Percentiles rank a stretch among this genome's conserved stretches.
These are phyloP conservation scores for Solenodon paradoxus DNA, from an alignment of 2,113 vertebrate genomes.

Conservation along the genomic window DNA sequence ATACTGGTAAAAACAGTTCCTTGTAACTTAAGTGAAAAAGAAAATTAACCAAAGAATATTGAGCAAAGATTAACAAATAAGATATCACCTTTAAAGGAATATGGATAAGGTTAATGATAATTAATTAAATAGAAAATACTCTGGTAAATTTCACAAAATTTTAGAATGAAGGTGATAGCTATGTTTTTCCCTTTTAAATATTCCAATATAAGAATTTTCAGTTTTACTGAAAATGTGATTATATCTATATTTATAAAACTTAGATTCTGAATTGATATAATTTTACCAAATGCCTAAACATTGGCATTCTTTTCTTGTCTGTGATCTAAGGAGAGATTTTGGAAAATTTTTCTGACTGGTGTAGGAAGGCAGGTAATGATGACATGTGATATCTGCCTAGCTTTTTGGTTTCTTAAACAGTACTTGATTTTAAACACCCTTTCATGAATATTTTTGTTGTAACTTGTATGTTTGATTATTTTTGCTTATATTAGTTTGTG, in stretches of 20 bases:
- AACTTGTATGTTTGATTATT: not conserved
- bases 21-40: conserved; percentile 3
- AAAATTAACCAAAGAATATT: conserved; percentile 15
- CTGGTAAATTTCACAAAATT: not conserved
- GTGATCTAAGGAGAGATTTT: not conserved
- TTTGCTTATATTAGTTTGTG: not conserved
- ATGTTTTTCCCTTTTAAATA: conserved; percentile 3
- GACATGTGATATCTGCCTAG: not conserved
- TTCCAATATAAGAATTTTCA: not conserved
- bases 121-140: conserved; percentile 26
- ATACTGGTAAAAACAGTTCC: not conserved
- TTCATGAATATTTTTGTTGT: not conserved
- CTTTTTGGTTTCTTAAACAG: not conserved
- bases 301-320: not conserved
- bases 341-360: not conserved
- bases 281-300: not conserved
- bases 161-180: not conserved
- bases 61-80: not conserved
- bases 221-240: conserved; percentile 23
- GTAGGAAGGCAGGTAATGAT: not conserved
- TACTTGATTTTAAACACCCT: not conserved
- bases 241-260: conserved; percentile 23
- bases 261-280: not conserved
- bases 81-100: not conserved
- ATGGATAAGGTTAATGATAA: not conserved